Evolutionary conservation across 2,113 vertebrate genomes (phyloP).

Genomic region (Gallinago jamesoni): DNA sequence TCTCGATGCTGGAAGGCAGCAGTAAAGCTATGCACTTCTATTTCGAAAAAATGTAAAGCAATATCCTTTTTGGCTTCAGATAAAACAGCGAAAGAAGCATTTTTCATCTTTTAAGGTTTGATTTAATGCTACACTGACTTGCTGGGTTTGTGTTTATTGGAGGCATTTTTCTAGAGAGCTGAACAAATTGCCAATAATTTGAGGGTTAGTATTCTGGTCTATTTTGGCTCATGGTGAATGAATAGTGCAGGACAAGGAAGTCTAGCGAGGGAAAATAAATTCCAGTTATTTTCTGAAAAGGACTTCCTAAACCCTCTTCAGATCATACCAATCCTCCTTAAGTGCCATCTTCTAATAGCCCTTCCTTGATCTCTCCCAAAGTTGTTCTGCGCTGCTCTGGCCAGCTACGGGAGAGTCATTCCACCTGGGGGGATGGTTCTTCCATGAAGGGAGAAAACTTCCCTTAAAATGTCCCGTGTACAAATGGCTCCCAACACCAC

Average conservation of each 20-base stretch:
- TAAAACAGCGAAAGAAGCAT: slow-evolving; percentile 51
- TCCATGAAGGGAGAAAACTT: neutral
- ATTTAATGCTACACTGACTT: slow-evolving; percentile 62
- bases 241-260: slow-evolving; percentile 21
- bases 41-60: slow-evolving; percentile 62
- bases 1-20: slow-evolving; percentile 11
- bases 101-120: slow-evolving; percentile 63
- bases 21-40: slow-evolving; percentile 44
- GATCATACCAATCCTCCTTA: neutral
- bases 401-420: accelerated
- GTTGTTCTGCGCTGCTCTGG: neutral
- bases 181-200: slow-evolving; percentile 70
- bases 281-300: neutral
- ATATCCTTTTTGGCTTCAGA: slow-evolving; percentile 68
- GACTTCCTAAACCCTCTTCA: neutral
- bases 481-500: neutral
- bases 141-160: slow-evolving; percentile 46
- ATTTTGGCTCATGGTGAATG: slow-evolving; percentile 33
- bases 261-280: neutral
- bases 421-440: neutral
- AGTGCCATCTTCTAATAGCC: neutral
- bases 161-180: slow-evolving; percentile 64
- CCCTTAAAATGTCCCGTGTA: neutral
- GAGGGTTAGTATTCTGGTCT: slow-evolving; percentile 21
- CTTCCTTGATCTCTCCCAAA: neutral